Percentiles rank a stretch among this genome's conserved stretches.
These are phyloP conservation scores for Pantherophis vulpinus DNA, from an alignment of 2,797 vertebrate species.

Conservation along the genomic window DNA sequence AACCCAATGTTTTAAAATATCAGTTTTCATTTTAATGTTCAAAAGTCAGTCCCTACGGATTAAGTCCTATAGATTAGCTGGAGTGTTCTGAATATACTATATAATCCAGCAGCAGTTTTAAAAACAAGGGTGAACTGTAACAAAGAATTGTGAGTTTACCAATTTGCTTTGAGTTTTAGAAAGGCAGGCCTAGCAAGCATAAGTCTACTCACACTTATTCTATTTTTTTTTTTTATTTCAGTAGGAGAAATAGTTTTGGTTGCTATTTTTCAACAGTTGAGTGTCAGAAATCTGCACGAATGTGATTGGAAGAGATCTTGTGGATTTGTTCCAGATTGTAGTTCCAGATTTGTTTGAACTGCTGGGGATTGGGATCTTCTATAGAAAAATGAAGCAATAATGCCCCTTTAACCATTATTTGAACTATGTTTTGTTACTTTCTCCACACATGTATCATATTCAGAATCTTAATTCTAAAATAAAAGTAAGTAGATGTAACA, in stretches of 20 bases:
- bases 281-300: background rate
- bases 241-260: background rate
- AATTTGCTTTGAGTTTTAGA: background rate
- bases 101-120: background rate
- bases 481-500: conserved; percentile 19
- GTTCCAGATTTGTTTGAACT: background rate
- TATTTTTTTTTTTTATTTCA: background rate
- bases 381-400: background rate
- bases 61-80: conserved; percentile 62
- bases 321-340: background rate
- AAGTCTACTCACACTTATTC: background rate
- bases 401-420: background rate
- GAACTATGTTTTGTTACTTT: background rate
- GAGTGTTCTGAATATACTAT: conserved; percentile 60
- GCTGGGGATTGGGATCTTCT: background rate
- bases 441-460: background rate
- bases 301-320: background rate
- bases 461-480: background rate
- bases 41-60: conserved; percentile 60
- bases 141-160: background rate
- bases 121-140: background rate
- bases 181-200: background rate
- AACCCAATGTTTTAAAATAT: conserved; percentile 61
- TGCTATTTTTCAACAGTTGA: background rate
- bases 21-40: conserved; percentile 72